Evolutionary conservation across 2,113 vertebrate species (phyloP).

Genomic region (Lycocorax pyrrhopterus): DNA sequence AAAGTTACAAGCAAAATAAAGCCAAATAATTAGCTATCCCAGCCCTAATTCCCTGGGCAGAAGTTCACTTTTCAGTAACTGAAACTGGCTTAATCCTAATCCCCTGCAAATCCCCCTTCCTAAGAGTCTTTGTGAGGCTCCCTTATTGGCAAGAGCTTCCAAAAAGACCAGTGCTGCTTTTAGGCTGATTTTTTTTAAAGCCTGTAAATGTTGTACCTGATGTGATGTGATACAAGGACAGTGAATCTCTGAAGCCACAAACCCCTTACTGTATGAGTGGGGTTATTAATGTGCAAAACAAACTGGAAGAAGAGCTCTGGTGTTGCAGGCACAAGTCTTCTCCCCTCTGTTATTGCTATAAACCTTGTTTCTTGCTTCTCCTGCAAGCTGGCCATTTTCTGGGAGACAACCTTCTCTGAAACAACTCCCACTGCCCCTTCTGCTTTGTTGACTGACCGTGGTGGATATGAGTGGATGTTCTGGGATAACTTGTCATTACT

Average conservation of each 20-base stretch:
- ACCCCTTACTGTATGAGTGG: neutral
- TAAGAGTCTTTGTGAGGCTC: neutral
- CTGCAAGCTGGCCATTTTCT: neutral
- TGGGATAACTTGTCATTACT: neutral
- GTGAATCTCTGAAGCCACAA: neutral
- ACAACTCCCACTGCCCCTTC: neutral
- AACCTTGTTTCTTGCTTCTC: neutral
- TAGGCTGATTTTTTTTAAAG: neutral
- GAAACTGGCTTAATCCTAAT: constrained; percentile 55
- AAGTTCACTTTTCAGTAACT: constrained; percentile 53
- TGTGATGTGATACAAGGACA: neutral
- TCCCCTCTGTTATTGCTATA: neutral
- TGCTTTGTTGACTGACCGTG: neutral
- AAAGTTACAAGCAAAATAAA: constrained; percentile 4
- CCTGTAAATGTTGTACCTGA: neutral
- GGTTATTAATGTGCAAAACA: neutral
- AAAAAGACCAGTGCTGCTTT: neutral
- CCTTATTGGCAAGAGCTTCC: neutral
- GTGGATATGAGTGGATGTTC: neutral
- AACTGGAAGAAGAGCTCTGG: neutral
- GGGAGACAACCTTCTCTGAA: neutral
- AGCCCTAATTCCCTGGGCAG: constrained; percentile 25
- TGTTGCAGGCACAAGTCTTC: neutral
- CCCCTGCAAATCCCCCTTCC: constrained; percentile 28
- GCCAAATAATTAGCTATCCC: constrained; percentile 31